These are phyloP conservation scores for Pelvicachromis taeniatus DNA, from an alignment of 2,113 vertebrate species.

Conservation along the genomic window DNA sequence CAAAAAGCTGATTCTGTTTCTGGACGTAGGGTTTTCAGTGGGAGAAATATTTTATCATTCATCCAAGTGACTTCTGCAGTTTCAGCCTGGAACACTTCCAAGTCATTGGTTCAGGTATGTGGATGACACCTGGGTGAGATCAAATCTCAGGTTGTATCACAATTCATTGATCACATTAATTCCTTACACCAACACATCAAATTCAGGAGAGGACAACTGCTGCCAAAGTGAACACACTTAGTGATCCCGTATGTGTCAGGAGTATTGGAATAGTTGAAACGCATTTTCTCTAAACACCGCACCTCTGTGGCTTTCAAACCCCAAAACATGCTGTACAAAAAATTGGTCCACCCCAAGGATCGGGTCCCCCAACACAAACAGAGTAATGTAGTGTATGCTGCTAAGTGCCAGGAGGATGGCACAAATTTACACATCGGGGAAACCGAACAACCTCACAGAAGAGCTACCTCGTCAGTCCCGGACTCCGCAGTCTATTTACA, in stretches of 20 bases:
- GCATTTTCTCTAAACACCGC: not conserved
- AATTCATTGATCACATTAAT: not conserved
- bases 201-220: not conserved
- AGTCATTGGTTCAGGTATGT: not conserved
- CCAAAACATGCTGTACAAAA: not conserved
- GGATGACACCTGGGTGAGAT: not conserved
- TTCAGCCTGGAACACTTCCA: not conserved
- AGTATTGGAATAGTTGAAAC: not conserved
- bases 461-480: not conserved
- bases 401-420: no score
- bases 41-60: not conserved
- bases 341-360: not conserved
- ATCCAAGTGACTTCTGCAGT: not conserved
- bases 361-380: not conserved
- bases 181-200: not conserved
- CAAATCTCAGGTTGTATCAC: not conserved
- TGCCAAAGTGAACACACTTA: not conserved
- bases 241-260: not conserved
- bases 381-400: not conserved
- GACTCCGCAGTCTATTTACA: not conserved
- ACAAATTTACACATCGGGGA: no score
- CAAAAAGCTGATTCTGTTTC: not conserved
- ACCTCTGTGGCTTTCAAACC: not conserved
- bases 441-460: no score
- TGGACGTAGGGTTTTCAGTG: not conserved